phyloP scores from a whole-genome alignment of 1,140 invertebrate species.

The Pemphigus obesinymphae region DNA sequence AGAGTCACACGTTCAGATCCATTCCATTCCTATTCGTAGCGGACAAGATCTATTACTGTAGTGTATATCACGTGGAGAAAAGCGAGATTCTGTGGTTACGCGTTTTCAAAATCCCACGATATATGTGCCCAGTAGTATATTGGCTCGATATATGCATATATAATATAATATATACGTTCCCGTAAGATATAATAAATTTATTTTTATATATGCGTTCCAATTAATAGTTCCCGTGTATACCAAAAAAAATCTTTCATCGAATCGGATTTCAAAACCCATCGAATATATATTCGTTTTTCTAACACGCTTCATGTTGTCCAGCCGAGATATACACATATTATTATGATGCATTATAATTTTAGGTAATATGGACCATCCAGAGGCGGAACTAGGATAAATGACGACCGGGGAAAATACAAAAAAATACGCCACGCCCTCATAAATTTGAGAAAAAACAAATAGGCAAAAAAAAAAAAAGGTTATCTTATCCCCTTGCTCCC shows the following conservation, averaged over 20 bases:
- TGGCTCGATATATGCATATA: background rate
- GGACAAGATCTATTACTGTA: slow-evolving; percentile 38
- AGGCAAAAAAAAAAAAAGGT: too few species aligned
- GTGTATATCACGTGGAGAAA: background rate
- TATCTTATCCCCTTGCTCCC: too few species aligned
- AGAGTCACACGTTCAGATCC: slow-evolving; percentile 37
- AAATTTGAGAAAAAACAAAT: too few species aligned
- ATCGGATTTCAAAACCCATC: background rate
- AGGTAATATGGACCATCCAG: too few species aligned
- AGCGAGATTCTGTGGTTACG: slow-evolving; percentile 39
- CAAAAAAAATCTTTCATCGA: background rate
- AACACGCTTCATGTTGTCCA: too few species aligned
- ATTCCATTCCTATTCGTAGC: slow-evolving; percentile 37
- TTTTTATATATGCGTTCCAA: background rate
- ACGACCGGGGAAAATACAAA: too few species aligned
- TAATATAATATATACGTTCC: too few species aligned
- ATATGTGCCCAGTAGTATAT: slow-evolving; percentile 24
- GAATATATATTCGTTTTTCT: background rate
- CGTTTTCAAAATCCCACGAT: slow-evolving; percentile 41
- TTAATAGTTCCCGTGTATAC: background rate
- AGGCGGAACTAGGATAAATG: too few species aligned
- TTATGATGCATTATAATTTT: too few species aligned
- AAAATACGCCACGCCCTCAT: too few species aligned
- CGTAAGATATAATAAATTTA: slow-evolving; percentile 1
- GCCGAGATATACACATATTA: too few species aligned